Evolutionary conservation across 64 coral and sea anemone species (phyloP), one percentile per base, ranked within the genome.

Genomic region (Montipora cactus): DNA sequence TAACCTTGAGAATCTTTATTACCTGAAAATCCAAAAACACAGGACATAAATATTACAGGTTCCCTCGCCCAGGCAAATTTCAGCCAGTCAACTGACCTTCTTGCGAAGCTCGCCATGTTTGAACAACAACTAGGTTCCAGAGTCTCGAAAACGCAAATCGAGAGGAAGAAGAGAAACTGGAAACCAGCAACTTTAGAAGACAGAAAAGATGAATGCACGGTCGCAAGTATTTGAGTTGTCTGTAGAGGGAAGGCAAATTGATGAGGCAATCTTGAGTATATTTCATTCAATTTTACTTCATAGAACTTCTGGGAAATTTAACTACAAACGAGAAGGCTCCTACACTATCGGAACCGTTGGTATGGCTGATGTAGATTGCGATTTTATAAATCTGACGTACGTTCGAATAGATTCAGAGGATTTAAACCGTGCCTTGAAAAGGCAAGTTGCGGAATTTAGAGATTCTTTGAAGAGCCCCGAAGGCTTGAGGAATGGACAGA

Each of bases 281-380:
- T 92, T 99, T 59, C 98, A 99, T 77, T 96, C 98, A 2, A 90
- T 99, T 77, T 72, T 99, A 47, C 96, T 99, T 89, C 98, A 99
- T 73, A 91, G 98, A n/a, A 96, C 98, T n/a, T 94, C 95, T 22
- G 98, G 98, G 44, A 99, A 99, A 70, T 99, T 96, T 77, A 96
- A 44, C 62, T 99, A 99, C 92, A 94, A 99, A 87, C 84, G 78
- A 47, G 98, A 96, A 92, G 95, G 98, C 3, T 99, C 97, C 16
- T 99, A 99, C 51, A 99, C 84, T 9, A 99, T 99, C 10, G 98
- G 98, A 49, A 99, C 98, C 0, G 89, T 99, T n/a, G 98, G 98
- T 3, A 92, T 95, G 90, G 75, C 88, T 4, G 98, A 99, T 55
- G 95, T 96, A 20, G 98, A 99, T 90, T 99, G 98, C 18, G 91